Evolutionary conservation across 2,113 vertebrate genomes (phyloP), one percentile per base, ranked within the genome.

Genomic region (Lethenteron camtschaticum): DNA sequence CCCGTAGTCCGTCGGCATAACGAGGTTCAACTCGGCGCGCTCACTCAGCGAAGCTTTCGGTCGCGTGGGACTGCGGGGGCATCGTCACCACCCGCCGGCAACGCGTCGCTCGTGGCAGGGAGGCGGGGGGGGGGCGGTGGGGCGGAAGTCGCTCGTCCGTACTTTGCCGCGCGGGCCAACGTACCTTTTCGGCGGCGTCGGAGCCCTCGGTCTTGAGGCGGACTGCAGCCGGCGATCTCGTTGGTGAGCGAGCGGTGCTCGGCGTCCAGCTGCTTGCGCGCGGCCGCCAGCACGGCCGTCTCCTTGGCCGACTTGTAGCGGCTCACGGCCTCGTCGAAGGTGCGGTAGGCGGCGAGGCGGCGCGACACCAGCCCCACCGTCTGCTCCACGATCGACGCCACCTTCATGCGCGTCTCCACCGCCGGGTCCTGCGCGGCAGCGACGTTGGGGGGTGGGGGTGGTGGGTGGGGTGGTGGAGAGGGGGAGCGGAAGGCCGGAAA

Each of bases 351-450:
- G 58, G 90, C 90, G 11, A 96, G 79, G 1, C 94, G 86, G 79
- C 88, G 95, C 81, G 96, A 96, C 73, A 96, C 92, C 74, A 95
- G 80, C 57, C 90, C 95, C 69, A 96, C 80, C 70, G 95, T 88
- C 78, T 99, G 94, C 79, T 99, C 94, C 1, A 89, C 96, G 79
- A 99, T 95, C 74, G 92, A 99, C 24, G 94, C 90, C 73, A 95
- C 94, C 79, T 96, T 96, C 94, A 99, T 97, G 68, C 88, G 83
- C 57, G 95, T 92, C 78, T 99, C 94, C 9, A 89, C 91, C 0
- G 91, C 92, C 4, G 94, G 92, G 74, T 99, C 94, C 94, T 99
- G 73, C 13, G 69, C 66, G 20, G 12, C 71, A 55, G 66, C 11
- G 70, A 1, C 41, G 41, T 41, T n/a, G n/a, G n/a, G n/a, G n/a